Evolutionary conservation across 2,113 vertebrate species (phyloP), one percentile per base, ranked within the genome.

Genomic region (Perognathus longimembris): DNA sequence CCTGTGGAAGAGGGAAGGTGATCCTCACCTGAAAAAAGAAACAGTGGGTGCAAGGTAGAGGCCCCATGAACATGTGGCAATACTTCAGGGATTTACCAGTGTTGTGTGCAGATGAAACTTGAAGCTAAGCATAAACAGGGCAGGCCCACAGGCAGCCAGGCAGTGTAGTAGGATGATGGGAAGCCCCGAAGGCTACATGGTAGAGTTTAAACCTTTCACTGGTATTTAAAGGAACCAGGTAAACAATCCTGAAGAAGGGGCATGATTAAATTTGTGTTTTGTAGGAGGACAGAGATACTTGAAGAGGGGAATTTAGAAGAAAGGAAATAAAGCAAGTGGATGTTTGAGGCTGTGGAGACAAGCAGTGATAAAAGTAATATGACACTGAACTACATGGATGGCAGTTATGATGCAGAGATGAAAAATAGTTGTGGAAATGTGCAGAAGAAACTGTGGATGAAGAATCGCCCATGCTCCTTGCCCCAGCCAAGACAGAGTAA

Each of bases 111-210:
- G 38, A 10, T 78, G 69, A 81, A 66, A 88, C 4, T 38, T 36
- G 10, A 85, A 32, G 42, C 1, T 30, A 59, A 22, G 18, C 34
- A 75, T 42, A 6, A 28, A 24, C 7, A 18, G 6, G 84, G 14
- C 7, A 71, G 32, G 36, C 2, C 0, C 42, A 0, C 38, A 32
- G 24, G 63, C 3, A 38, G 34, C 74, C 21, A 36, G 32, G 12
- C 9, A 1, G 6, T 18, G 5, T 9, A 3, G 36, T 42, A 1
- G 50, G 24, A 0, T 10, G 3, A 11, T 34, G 40, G 57, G 32
- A 11, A 76, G 67, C 34, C 50, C 69, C 24, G 50, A 50, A 40
- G 0, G 3, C 45, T 11, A 30, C 0, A 10, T 20, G 71, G 3
- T 18, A 26, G 34, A n/a, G 14, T 14, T 15, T 26, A 30, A 79